Base-by-base conservation (phyloP, 2,888 invertebrate genomes). In the Halocaridina rubra region DNA sequence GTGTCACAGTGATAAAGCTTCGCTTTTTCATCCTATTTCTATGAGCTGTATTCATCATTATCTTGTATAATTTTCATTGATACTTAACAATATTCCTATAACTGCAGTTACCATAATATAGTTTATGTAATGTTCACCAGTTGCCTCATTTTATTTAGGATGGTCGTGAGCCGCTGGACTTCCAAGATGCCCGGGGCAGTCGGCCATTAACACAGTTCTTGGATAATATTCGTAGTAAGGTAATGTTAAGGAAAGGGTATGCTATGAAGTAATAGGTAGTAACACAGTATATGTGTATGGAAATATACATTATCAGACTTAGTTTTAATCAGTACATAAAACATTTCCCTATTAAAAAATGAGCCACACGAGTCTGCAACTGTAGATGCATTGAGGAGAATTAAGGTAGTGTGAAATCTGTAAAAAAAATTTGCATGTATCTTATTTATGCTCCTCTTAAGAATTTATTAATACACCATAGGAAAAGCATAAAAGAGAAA, bases 161-260 rank as follows among this genome's bases (percentile, higher is more conserved):
- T 57, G 88, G 89, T 8, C 86, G 84, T 16, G 89, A 89, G 39
- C 89, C 89, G 10, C 71, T 89, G 22, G 89, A 89, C 84, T 89
- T 89, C 69, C 72, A 79, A 39, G 89, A 89, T 27, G 89, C 87
- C 22, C 84, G 84, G 46, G 88, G 88, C 39, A 88, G 82, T 32
- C 79, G 80, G 1, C 57, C 71, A 27, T 75, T 89, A 81, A 46
- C 74, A 1, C 46, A 67, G 4, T 72, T 89, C 7, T 59, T 89
- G 39, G 33, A 84, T 19, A 76, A 81, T 33, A 22, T 81, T 16
- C 75, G 67, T 22, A 76, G 76, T 27, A 81, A 76, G 76, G 81
- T 81, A 3, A 24, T 61, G 7, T 5, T 22, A 24, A 32, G 33
- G 72, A 30, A 46, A 39, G 33, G 8, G 39, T 39, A 46, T 72